Evolutionary conservation across 92 coral and sea anemone genomes (phyloP).

Genomic region (Muricea muricata): DNA sequence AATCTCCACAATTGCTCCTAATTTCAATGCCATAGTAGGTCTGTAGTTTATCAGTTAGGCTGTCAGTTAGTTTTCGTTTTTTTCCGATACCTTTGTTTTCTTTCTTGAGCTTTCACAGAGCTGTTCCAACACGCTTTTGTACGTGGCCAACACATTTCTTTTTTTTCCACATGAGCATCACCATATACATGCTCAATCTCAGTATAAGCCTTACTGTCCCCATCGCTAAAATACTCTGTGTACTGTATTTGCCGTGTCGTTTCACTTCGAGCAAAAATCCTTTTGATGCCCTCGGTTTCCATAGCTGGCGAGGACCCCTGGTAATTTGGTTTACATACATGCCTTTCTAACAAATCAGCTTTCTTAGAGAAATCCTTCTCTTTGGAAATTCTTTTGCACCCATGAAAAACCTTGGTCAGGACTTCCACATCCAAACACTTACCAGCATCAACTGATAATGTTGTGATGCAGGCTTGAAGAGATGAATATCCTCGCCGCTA

Average conservation of each 20-base stretch:
- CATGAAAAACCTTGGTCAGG: background rate
- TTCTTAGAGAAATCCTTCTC: background rate
- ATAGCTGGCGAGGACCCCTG: background rate
- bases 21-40: too few species aligned
- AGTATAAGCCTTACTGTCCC: too few species aligned
- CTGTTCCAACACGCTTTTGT: too few species aligned
- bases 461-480: background rate
- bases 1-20: too few species aligned
- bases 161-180: too few species aligned
- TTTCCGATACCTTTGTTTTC: background rate
- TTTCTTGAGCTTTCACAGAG: background rate
- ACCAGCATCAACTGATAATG: background rate
- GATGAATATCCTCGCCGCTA: background rate
- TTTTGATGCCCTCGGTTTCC: background rate
- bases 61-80: too few species aligned
- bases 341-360: background rate
- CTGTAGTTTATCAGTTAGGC: too few species aligned
- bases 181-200: too few species aligned
- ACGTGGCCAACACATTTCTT: too few species aligned
- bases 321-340: background rate
- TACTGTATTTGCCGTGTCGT: background rate
- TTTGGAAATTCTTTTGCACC: background rate
- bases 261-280: background rate
- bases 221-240: background rate
- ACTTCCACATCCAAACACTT: too few species aligned